These are phyloP conservation scores for Aphis craccivora DNA, from an alignment of 1,140 invertebrate species.

Conservation along the genomic window DNA sequence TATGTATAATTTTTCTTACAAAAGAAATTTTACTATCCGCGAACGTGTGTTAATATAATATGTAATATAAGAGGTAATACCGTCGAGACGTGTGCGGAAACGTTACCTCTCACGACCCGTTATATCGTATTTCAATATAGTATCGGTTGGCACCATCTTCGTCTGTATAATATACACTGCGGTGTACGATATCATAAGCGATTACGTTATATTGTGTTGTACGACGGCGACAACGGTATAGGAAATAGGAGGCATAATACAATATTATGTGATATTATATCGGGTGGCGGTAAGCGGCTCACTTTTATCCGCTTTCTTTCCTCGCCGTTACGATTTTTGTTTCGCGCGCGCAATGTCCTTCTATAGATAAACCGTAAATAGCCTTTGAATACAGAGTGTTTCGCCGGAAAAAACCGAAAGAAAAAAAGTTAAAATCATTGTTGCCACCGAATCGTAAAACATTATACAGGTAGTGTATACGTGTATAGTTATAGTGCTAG, in stretches of 20 bases:
- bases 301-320: not conserved
- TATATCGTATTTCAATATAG: conserved; percentile 8
- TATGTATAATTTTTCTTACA: too few species aligned
- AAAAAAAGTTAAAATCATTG: not conserved
- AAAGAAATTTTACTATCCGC: too few species aligned
- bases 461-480: not conserved
- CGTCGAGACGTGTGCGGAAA: not conserved
- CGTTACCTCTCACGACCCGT: not conserved
- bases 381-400: conserved; percentile 3
- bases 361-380: not conserved
- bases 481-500: not conserved
- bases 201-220: not conserved
- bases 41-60: not conserved
- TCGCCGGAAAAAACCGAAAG: not conserved
- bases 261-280: not conserved
- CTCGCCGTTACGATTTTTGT: not conserved
- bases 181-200: not conserved
- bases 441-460: not conserved
- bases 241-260: not conserved
- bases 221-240: not conserved
- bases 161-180: too few species aligned
- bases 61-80: not conserved
- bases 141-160: not conserved
- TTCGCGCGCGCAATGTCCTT: not conserved
- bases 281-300: not conserved